These are phyloP conservation scores for Poecilia latipinna DNA, from an alignment of 2,113 vertebrate genomes.

Conservation along the genomic window DNA sequence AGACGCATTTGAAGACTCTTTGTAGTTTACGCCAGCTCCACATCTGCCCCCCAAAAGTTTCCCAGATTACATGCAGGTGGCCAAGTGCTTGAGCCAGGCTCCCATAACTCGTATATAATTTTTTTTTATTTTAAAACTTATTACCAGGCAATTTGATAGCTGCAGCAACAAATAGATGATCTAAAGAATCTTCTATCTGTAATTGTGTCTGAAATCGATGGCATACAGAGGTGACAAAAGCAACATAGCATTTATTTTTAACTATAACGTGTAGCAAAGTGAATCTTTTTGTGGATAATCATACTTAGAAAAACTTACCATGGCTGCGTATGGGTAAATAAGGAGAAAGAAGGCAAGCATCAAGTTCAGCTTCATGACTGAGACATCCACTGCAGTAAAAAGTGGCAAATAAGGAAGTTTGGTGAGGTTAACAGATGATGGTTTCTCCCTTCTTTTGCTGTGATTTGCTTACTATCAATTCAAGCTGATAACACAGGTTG, in stretches of 20 bases:
- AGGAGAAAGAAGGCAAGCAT: constrained; percentile 47
- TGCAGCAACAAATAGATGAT: not conserved
- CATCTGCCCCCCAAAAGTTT: constrained; percentile 51
- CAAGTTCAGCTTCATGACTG: constrained; percentile 47
- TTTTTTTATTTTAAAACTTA: constrained; percentile 8
- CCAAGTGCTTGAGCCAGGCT: constrained; percentile 25
- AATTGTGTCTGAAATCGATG: no score
- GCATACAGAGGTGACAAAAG: not conserved
- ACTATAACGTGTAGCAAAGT: no score
- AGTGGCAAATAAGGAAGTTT: not conserved
- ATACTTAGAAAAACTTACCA: constrained; percentile 43
- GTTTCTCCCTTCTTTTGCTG: constrained; percentile 3
- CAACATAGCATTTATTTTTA: not conserved
- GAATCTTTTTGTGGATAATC: not conserved
- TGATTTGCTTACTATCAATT: constrained; percentile 30
- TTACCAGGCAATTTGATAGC: constrained; percentile 2
- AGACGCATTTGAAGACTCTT: constrained; percentile 44
- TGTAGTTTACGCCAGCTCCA: constrained; percentile 65
- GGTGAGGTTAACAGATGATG: constrained; percentile 6
- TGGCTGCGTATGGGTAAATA: constrained; percentile 32
- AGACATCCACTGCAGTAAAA: constrained; percentile 3
- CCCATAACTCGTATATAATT: not conserved
- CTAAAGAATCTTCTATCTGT: not conserved
- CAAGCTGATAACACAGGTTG: constrained; percentile 24
- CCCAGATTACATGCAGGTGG: constrained; percentile 59